phyloP scores from a whole-genome alignment of 2,797 vertebrate species.

The Florisuga fusca region DNA sequence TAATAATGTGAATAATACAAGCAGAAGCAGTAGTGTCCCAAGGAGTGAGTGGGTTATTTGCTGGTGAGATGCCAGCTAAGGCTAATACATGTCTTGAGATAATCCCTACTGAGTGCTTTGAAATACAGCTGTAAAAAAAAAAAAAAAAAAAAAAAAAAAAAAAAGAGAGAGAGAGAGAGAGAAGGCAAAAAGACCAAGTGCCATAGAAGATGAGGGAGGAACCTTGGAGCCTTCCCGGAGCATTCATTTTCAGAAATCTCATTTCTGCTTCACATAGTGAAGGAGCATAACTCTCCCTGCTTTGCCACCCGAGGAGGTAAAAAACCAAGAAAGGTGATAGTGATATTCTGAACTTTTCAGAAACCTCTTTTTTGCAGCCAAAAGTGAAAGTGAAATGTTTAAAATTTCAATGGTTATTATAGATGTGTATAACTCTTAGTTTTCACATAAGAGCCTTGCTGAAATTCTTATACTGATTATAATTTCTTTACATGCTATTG shows the following conservation, averaged over 20 bases:
- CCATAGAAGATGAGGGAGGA: neutral
- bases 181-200: neutral
- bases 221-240: neutral
- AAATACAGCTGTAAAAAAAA: neutral
- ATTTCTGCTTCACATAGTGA: neutral
- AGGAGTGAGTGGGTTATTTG: neutral
- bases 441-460: neutral
- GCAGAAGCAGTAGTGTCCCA: neutral
- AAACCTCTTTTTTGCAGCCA: neutral
- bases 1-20: neutral
- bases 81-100: neutral
- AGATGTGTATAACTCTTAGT: neutral
- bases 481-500: neutral
- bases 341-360: neutral
- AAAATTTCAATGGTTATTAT: neutral
- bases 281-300: rapidly evolving
- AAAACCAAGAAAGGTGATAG: neutral
- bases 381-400: neutral
- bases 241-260: neutral
- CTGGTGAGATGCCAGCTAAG: neutral
- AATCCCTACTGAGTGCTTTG: neutral
- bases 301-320: rapidly evolving
- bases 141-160: too few species aligned
- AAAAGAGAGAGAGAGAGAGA: neutral
- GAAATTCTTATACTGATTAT: neutral